Evolutionary conservation across 2,797 vertebrate species (phyloP).

Genomic region (Holocentrus rufus): DNA sequence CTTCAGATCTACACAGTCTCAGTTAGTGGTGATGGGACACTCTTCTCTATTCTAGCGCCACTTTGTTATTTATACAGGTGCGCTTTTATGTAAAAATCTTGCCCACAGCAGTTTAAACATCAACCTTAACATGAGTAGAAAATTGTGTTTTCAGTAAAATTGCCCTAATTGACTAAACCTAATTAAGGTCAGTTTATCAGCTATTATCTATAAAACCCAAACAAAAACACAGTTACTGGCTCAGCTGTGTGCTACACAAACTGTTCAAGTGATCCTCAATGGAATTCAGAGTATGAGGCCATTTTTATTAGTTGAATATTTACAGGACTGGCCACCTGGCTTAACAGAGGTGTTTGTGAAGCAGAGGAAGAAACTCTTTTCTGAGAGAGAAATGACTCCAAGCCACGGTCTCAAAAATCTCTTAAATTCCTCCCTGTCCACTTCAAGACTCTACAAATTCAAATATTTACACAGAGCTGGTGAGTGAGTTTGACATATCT

Average conservation of each 20-base stretch:
- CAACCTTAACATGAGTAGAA: too few species aligned
- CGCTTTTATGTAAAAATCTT: too few species aligned
- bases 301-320: constrained; percentile 39
- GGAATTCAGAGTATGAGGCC: constrained; percentile 41
- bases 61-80: too few species aligned
- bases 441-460: constrained; percentile 6
- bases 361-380: constrained; percentile 6
- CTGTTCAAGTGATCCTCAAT: constrained; percentile 26
- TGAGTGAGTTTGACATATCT: neutral
- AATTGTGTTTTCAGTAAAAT: too few species aligned
- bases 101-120: too few species aligned
- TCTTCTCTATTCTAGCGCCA: too few species aligned
- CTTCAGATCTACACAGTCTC: too few species aligned
- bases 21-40: too few species aligned
- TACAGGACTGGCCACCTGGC: constrained; percentile 17
- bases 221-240: constrained; percentile 11
- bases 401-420: neutral
- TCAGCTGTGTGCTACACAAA: neutral
- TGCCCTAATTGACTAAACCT: too few species aligned
- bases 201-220: constrained; percentile 32
- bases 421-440: neutral
- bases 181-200: neutral
- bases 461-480: constrained; percentile 23
- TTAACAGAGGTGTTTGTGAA: neutral
- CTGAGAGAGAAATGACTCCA: constrained; percentile 4